phyloP scores from a whole-genome alignment of 2,113 vertebrate species.

The Pica pica region DNA sequence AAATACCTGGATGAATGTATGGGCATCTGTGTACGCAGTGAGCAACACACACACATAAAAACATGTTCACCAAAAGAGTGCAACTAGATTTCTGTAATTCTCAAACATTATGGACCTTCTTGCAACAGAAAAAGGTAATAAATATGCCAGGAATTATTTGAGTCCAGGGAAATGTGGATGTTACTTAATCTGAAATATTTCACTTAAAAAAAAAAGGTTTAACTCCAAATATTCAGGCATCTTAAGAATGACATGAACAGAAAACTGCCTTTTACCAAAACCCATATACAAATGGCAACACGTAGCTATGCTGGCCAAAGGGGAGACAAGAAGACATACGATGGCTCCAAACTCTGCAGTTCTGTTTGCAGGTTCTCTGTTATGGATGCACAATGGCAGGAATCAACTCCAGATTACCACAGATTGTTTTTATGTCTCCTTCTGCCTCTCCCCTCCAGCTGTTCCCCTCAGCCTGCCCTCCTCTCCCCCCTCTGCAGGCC shows the following conservation, averaged over 20 bases:
- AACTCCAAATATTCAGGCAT: not conserved
- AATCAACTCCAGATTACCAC: not conserved
- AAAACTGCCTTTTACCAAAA: not conserved
- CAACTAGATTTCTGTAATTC: not conserved
- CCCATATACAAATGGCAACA: not conserved
- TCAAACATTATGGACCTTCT: not conserved
- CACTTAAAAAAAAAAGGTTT: not conserved
- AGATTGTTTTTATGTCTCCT: not conserved
- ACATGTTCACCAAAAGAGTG: not conserved
- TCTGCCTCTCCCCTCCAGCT: not conserved
- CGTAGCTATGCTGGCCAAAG: not conserved
- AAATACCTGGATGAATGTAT: not conserved
- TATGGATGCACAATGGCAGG: not conserved
- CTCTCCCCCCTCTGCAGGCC: not conserved
- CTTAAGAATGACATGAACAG: not conserved
- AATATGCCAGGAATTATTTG: not conserved
- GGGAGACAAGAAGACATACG: not conserved
- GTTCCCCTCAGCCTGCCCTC: not conserved
- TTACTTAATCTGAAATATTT: not conserved
- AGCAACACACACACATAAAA: not conserved
- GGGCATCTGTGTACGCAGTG: not conserved
- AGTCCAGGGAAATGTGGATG: not conserved
- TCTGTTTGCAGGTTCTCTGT: not conserved
- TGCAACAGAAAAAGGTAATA: not conserved
- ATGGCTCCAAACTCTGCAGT: not conserved